phyloP scores from a whole-genome alignment of 2,113 vertebrate species.

The Rhagologus leucostigma region DNA sequence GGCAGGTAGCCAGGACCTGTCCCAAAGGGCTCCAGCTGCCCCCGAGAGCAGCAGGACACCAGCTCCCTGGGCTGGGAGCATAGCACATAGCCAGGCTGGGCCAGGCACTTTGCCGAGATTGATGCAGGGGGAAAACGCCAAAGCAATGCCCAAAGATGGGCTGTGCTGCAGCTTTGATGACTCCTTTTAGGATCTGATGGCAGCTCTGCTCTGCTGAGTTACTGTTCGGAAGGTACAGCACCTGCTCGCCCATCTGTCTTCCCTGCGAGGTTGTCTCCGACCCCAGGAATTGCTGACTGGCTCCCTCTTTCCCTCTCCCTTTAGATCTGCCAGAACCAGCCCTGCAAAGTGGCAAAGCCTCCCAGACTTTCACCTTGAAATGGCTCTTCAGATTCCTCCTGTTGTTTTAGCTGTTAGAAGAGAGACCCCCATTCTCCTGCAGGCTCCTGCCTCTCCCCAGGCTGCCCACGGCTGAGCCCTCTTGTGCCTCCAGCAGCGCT shows the following conservation, averaged over 20 bases:
- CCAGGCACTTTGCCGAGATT: fast-evolving
- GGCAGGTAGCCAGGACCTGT: not conserved
- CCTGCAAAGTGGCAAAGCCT: not conserved
- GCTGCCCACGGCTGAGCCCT: not conserved
- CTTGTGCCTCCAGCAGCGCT: fast-evolving
- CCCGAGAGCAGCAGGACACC: fast-evolving
- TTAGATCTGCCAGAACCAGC: not conserved
- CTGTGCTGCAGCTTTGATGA: slow-evolving; percentile 16
- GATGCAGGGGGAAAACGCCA: not conserved
- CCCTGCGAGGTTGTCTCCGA: not conserved
- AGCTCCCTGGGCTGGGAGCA: not conserved
- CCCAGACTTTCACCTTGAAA: slow-evolving; percentile 41
- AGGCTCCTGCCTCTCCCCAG: not conserved
- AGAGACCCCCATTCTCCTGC: not conserved
- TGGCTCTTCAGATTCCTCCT: not conserved
- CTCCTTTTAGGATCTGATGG: slow-evolving; percentile 45
- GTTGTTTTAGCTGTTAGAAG: not conserved
- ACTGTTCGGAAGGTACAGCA: slow-evolving; percentile 4
- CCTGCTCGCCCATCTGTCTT: slow-evolving; percentile 58
- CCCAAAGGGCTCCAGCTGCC: not conserved
- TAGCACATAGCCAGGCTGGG: fast-evolving
- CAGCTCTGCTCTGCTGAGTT: slow-evolving; percentile 35
- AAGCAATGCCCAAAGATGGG: not conserved
- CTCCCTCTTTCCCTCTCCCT: not conserved
- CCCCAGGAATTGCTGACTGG: not conserved